Evolutionary conservation across 1,140 invertebrate species (phyloP).

Genomic region (Sminthurinus signatus): DNA sequence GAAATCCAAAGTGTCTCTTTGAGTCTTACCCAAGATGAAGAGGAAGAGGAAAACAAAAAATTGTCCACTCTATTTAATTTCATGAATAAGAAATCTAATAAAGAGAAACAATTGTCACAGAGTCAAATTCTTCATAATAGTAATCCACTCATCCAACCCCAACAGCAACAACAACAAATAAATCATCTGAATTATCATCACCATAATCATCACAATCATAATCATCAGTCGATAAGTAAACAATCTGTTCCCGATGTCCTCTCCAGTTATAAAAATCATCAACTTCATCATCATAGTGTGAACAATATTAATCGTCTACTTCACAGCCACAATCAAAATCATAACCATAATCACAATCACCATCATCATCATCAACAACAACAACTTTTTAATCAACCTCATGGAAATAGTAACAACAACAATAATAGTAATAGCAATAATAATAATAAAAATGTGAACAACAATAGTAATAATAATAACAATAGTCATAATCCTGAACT

Average conservation of each 20-base stretch:
- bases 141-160: not conserved
- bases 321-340: not conserved
- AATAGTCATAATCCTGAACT: constrained; percentile 19
- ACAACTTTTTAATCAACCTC: no score
- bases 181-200: not conserved
- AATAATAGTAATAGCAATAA: constrained; percentile 10
- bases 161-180: not conserved
- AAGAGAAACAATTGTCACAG: constrained; percentile 6
- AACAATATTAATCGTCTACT: not conserved
- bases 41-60: constrained; percentile 37
- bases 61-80: constrained; percentile 39
- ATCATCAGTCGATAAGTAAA: constrained; percentile 21
- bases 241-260: constrained; percentile 30
- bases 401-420: not conserved
- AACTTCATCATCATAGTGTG: not conserved
- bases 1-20: constrained; percentile 40
- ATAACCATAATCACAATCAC: not conserved
- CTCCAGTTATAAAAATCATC: constrained; percentile 17
- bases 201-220: constrained; percentile 21
- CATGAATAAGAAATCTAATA: constrained; percentile 19
- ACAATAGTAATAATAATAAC: constrained; percentile 10
- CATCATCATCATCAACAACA: not conserved
- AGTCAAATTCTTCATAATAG: not conserved
- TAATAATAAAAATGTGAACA: constrained; percentile 21
- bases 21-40: constrained; percentile 36